Base-by-base conservation (phyloP, 2,797 vertebrate species). In the Sphenopsis melanotis region DNA sequence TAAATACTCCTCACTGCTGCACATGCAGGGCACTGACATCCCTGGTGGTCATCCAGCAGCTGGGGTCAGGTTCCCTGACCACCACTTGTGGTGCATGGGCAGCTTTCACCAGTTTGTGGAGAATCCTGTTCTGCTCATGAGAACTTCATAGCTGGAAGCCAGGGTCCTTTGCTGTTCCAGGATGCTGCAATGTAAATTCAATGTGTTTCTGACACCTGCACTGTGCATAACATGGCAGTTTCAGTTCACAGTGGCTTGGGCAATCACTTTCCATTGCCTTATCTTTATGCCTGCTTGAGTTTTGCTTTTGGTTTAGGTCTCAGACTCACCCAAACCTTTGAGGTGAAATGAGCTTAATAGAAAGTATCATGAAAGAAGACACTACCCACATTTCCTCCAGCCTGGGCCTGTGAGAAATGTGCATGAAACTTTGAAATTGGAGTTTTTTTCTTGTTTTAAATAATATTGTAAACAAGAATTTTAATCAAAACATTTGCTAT, bases 191-290 rank as follows among this genome's bases (percentile, higher is more conserved):
- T 63, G 34, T 27, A 26, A 82, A 46, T 26, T 83, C 39, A 17
- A 3, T 57, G 83, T 70, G 79, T 88, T 94, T 92, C 84, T 94
- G 66, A 88, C 80, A 95, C 85, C 93, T 88, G 85, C 74, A 56
- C 19, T 0, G n/a, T 74, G 46, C 60, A 88, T 68, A 93, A 76
- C 47, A 52, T 32, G 71, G 82, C 84, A 91, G 90, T 95, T 96
- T 95, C 93, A 92, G 21, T 94, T 95, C 81, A 71, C 78, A 83
- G 82, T 88, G 85, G 82, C 82, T 89, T 78, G 80, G 70, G 80
- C 63, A 86, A 94, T 93, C 92, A 95, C 92, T 96, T 95, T 97
- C 94, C 90, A 90, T 95, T 96, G 90, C 52, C 76, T 83, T 94
- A 83, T 90, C 87, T 94, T 84, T 68, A 64, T 91, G 85, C 74